Evolutionary conservation across 1,140 invertebrate species (phyloP).

Genomic region (Micrasema longulum): DNA sequence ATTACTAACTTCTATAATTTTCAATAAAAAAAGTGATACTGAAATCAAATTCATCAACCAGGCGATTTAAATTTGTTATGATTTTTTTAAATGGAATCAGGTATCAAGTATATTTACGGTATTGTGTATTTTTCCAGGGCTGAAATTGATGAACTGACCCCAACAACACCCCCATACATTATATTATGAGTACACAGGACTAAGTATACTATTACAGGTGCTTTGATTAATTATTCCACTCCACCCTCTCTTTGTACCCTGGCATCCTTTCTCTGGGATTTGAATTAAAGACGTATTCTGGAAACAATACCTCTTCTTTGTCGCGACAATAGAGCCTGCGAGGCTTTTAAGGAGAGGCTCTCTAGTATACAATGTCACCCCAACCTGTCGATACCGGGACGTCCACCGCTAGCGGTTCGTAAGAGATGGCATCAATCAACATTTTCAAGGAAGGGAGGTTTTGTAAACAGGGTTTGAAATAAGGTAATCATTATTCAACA

Average conservation of each 20-base stretch:
- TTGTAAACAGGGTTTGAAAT: no score
- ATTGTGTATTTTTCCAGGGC: no score
- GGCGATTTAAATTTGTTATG: no score
- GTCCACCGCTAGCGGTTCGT: background rate
- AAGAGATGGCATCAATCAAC: background rate
- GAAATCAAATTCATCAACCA: no score
- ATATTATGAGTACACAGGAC: constrained; percentile 1
- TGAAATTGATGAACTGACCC: no score
- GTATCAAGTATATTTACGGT: no score
- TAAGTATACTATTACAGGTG: constrained; percentile 35
- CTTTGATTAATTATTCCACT: constrained; percentile 41
- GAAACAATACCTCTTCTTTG: constrained; percentile 41
- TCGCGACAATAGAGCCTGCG: constrained; percentile 20
- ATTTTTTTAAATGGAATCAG: no score
- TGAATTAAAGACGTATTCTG: constrained; percentile 38
- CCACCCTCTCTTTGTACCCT: constrained; percentile 27
- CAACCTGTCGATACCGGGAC: background rate
- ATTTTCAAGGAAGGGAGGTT: no score
- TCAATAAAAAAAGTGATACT: no score
- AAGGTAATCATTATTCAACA: no score
- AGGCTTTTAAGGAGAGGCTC: constrained; percentile 27
- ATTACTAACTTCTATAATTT: no score
- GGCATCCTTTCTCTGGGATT: constrained; percentile 32
- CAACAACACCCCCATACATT: background rate
- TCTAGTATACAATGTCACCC: constrained; percentile 24